Percentiles rank a stretch among this genome's conserved stretches.
Conservation (phyloP, 2,888 invertebrate genomes). For the Hemistola chrysoprasaria region DNA sequence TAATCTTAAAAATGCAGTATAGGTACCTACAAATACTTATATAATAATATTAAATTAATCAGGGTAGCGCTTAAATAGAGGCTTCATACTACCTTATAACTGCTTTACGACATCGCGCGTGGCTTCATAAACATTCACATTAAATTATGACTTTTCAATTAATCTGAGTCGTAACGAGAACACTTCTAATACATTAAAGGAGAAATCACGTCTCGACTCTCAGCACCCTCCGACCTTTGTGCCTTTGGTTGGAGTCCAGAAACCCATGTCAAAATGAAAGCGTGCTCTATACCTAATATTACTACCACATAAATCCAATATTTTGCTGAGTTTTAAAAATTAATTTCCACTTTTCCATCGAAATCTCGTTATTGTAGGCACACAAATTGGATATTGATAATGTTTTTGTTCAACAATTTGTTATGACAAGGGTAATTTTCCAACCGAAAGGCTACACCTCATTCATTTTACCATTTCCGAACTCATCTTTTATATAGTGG, state of each 20-base stretch:
- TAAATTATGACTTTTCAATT: too few relatives aligned
- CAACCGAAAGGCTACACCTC: background rate
- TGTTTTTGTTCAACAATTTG: conserved; percentile 5
- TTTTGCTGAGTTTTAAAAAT: conserved; percentile 22
- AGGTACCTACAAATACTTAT: too few relatives aligned
- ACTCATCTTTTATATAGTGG: too few relatives aligned
- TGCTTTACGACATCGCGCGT: too few relatives aligned
- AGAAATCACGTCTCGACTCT: conserved; percentile 15
- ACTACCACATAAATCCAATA: conserved; percentile 19
- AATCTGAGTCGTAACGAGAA: conserved; percentile 2
- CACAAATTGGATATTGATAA: conserved; percentile 15
- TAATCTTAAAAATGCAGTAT: too few relatives aligned
- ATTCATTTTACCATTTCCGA: too few relatives aligned
- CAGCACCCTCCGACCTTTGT: conserved; percentile 6
- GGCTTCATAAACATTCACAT: too few relatives aligned
- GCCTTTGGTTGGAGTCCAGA: conserved; percentile 12
- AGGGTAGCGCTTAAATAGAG: too few relatives aligned
- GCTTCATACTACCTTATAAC: too few relatives aligned
- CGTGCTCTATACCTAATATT: conserved; percentile 7
- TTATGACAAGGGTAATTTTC: background rate
- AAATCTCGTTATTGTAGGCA: conserved; percentile 11
- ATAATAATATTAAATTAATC: too few relatives aligned
- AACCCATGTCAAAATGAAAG: conserved; percentile 21
- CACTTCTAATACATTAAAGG: conserved; percentile 18
- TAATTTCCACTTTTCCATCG: conserved; percentile 18